Evolutionary conservation across 2,797 vertebrate genomes (phyloP).

Genomic region (Acanthiza pusilla): DNA sequence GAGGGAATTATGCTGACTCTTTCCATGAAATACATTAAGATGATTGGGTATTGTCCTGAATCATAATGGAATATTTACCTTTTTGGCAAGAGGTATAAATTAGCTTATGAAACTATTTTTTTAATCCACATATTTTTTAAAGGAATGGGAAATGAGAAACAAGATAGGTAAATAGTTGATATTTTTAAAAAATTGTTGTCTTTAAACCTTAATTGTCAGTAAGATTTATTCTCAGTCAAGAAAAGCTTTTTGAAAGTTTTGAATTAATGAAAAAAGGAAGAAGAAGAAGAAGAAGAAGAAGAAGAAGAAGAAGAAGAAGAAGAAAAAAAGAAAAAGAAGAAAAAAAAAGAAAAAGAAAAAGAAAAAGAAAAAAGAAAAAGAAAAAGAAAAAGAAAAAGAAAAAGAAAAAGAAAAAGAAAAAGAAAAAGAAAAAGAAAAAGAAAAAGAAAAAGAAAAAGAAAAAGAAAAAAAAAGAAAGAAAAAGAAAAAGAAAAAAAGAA

Average conservation of each 20-base stretch:
- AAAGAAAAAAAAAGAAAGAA: no score
- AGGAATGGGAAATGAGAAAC: background rate
- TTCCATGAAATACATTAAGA: background rate
- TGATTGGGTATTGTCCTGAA: background rate
- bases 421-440: no score
- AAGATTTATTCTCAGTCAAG: background rate
- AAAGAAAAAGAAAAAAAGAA: no score
- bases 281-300: no score
- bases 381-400: no score
- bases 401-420: no score
- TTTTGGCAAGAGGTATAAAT: background rate
- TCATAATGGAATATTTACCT: background rate
- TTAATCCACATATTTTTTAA: background rate
- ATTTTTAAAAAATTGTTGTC: background rate
- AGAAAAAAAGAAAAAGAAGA: no score
- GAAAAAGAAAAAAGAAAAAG: no score
- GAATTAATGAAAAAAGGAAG: background rate
- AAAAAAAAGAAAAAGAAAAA: no score
- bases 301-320: no score
- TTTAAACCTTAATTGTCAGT: background rate
- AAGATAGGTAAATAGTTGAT: background rate
- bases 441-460: no score
- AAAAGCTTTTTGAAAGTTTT: background rate
- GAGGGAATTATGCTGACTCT: background rate
- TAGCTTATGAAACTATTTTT: background rate